A percentile compares a stretch with the other conserved stretches of the same genome.
Conservation (phyloP, 2,797 vertebrate genomes). For the Hippopotamyrus pictus region DNA sequence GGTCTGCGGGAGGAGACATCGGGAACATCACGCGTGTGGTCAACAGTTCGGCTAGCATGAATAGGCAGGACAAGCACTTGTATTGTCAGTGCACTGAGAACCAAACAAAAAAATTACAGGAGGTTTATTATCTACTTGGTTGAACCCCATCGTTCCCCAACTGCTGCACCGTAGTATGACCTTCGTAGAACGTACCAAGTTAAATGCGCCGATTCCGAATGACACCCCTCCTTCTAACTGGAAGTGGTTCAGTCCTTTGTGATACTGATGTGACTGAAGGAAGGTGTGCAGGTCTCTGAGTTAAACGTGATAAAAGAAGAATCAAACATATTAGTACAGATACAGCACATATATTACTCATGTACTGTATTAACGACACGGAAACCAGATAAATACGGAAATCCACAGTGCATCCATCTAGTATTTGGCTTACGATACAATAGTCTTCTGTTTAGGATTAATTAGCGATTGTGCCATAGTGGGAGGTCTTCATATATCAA, state of each 20-base stretch:
- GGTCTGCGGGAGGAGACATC: neutral
- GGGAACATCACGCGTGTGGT: neutral
- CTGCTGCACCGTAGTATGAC: neutral
- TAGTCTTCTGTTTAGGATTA: neutral
- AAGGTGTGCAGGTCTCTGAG: constrained; percentile 41
- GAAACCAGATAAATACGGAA: neutral
- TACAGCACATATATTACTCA: neutral
- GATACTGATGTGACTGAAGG: constrained; percentile 34
- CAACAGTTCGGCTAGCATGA: neutral
- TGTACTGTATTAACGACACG: neutral
- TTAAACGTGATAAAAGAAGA: neutral
- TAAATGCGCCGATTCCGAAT: constrained; percentile 47
- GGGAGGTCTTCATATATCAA: neutral
- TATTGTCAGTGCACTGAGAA: neutral
- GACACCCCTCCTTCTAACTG: constrained; percentile 47
- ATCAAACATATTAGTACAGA: neutral
- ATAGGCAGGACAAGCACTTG: neutral
- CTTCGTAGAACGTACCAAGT: constrained; percentile 35
- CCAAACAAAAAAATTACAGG: neutral
- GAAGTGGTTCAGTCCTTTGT: constrained; percentile 31
- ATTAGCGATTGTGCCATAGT: neutral
- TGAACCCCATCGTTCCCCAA: neutral
- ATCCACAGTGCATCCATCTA: neutral
- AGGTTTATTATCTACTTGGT: neutral
- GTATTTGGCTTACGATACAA: neutral